These are phyloP conservation scores for Cirrhinus molitorella DNA, from an alignment of 2,797 vertebrate species.

Conservation along the genomic window DNA sequence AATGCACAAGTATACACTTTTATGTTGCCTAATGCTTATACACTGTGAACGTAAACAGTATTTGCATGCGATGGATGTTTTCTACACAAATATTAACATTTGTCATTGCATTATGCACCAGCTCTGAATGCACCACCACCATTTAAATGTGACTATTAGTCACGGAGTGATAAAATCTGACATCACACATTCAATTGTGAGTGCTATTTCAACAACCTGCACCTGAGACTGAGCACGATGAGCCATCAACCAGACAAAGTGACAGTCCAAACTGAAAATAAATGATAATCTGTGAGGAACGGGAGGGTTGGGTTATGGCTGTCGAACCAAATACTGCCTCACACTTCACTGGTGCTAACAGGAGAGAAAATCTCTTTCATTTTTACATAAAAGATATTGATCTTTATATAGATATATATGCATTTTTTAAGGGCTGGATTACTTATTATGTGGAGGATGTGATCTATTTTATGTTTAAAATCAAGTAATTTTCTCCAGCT, in stretches of 20 bases:
- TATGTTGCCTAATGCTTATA: background rate
- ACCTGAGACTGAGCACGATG: conserved; percentile 41
- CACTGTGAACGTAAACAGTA: background rate
- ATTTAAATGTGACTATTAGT: conserved; percentile 41
- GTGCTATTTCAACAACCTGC: conserved; percentile 40
- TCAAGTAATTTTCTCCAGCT: conserved; percentile 1
- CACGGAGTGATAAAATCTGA: conserved; percentile 39
- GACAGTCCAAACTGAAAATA: conserved; percentile 58
- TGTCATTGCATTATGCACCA: conserved; percentile 14
- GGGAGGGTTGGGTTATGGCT: conserved; percentile 2
- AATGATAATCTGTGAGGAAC: conserved; percentile 48
- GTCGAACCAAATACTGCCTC: background rate
- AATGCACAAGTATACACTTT: conserved; percentile 4
- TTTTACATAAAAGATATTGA: background rate
- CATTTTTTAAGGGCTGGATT: too few relatives aligned
- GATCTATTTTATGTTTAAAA: too few relatives aligned
- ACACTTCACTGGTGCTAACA: background rate
- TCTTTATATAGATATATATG: background rate
- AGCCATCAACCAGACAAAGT: conserved; percentile 42
- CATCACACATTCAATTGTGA: conserved; percentile 29
- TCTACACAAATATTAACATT: conserved; percentile 10
- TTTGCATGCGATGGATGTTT: conserved; percentile 8
- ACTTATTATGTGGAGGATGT: too few relatives aligned
- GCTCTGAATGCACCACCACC: conserved; percentile 16
- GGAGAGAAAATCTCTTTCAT: background rate